These are phyloP conservation scores for Conger conger DNA, from an alignment of 2,113 vertebrate species.

Conservation along the genomic window DNA sequence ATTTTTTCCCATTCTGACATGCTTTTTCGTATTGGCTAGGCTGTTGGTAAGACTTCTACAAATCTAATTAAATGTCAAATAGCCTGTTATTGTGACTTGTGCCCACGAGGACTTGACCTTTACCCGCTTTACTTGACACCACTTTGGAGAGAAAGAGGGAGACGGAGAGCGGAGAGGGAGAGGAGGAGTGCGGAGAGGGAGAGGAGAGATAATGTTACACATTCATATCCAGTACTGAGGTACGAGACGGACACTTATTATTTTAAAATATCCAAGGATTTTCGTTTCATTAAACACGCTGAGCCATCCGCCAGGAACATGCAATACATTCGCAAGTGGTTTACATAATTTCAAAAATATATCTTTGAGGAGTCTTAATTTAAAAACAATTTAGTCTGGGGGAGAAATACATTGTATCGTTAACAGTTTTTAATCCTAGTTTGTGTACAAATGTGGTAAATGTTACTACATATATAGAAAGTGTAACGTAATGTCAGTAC, in stretches of 20 bases:
- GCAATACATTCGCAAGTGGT: constrained; percentile 31
- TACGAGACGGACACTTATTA: constrained; percentile 22
- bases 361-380: background rate
- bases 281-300: constrained; percentile 21
- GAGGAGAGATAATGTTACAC: constrained; percentile 21
- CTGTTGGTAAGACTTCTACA: constrained; percentile 35
- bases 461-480: background rate
- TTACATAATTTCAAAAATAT: background rate
- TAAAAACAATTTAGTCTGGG: background rate
- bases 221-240: constrained; percentile 22
- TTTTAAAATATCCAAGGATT: constrained; percentile 15
- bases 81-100: constrained; percentile 56
- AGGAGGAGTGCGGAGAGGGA: background rate
- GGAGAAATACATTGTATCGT: background rate
- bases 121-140: constrained; percentile 62
- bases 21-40: background rate
- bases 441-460: background rate
- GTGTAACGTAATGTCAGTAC: background rate
- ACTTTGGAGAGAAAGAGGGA: constrained; percentile 47
- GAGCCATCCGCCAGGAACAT: constrained; percentile 18
- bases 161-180: constrained; percentile 6
- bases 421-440: background rate
- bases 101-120: constrained; percentile 59
- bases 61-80: constrained; percentile 50
- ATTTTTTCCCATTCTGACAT: constrained; percentile 8